Conservation (phyloP, 2,113 vertebrate genomes). For the Corapipo altera region DNA sequence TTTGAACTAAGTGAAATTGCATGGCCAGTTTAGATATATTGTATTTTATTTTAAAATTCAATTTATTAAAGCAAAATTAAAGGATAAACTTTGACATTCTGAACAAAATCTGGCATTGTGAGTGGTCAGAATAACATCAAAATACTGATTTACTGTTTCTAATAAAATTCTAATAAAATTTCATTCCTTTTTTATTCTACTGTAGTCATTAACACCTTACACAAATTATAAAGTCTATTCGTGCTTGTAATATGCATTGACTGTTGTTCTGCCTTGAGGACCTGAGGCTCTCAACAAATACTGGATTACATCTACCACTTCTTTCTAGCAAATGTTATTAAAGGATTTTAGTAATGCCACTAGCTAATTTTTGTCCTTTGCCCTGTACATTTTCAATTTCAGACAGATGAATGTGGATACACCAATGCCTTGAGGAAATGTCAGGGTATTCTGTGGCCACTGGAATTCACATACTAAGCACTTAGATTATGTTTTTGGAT, state of each 20-base stretch:
- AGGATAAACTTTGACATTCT: neutral
- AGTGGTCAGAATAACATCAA: neutral
- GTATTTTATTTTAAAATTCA: neutral
- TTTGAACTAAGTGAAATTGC: neutral
- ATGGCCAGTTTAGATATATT: neutral
- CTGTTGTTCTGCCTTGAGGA: neutral
- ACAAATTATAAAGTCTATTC: fast-evolving
- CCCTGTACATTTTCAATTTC: neutral
- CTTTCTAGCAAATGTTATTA: neutral
- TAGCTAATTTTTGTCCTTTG: neutral
- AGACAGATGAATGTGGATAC: neutral
- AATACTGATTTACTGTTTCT: neutral
- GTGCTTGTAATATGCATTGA: neutral
- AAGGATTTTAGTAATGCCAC: neutral
- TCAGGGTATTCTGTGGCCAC: neutral
- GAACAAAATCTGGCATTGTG: neutral
- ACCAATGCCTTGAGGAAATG: neutral
- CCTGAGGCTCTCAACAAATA: neutral
- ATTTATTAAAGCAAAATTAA: neutral
- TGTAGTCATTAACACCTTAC: neutral
- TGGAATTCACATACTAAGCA: neutral
- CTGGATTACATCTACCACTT: neutral
- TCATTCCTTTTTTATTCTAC: neutral
- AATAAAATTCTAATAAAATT: too few species aligned
- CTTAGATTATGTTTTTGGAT: neutral